Conservation (phyloP, 2,113 vertebrate genomes). For the Motacilla tschutschensis region DNA sequence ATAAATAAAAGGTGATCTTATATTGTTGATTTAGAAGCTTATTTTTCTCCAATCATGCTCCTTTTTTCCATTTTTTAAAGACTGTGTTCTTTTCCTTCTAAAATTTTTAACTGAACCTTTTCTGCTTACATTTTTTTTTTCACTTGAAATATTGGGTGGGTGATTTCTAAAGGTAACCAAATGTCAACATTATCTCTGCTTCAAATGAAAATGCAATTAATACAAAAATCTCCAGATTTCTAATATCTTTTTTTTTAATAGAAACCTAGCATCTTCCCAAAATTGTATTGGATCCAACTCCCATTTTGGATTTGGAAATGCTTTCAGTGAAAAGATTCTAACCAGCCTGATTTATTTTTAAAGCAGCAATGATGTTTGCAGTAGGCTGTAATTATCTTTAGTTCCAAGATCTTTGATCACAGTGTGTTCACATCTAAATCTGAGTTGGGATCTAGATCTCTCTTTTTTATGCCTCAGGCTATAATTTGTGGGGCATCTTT, state of each 20-base stretch:
- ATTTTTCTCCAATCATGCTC: neutral
- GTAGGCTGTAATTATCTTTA: conserved; percentile 38
- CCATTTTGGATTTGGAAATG: neutral
- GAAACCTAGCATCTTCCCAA: neutral
- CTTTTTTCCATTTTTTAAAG: neutral
- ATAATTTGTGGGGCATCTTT: conserved; percentile 30
- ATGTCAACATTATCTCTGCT: neutral
- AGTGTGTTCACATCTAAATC: conserved; percentile 25
- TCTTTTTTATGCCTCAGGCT: conserved; percentile 12
- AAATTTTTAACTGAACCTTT: neutral
- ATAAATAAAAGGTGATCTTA: neutral
- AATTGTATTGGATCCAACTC: neutral
- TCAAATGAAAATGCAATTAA: neutral
- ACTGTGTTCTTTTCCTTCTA: neutral
- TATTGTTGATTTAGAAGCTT: neutral
- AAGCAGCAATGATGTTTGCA: neutral
- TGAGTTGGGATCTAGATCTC: conserved; percentile 23
- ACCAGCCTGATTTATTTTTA: conserved; percentile 42
- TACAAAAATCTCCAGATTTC: neutral
- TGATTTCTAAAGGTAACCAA: neutral
- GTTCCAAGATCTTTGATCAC: conserved; percentile 55
- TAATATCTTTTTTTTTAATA: neutral
- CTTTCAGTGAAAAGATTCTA: conserved; percentile 6
- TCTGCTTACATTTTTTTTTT: neutral
- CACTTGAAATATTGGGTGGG: neutral